Percentiles rank a stretch among this genome's conserved stretches.
Conservation (phyloP, 2,113 vertebrate genomes). For the Sinocyclocheilus maitianheensis region DNA sequence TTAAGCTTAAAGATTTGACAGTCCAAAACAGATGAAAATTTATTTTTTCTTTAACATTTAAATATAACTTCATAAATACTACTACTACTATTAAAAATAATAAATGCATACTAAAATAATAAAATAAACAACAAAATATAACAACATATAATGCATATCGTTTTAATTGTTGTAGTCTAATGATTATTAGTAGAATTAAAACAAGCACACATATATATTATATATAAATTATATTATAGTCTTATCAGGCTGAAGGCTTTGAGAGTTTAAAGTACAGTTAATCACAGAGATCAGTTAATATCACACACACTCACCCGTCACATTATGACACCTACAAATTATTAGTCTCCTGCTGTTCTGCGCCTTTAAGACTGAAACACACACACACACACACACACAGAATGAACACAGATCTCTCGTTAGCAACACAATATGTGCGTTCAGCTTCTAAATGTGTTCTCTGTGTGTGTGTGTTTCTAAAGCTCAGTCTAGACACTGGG, state of each 20-base stretch:
- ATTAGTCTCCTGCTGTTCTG: not conserved
- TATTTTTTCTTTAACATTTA: not conserved
- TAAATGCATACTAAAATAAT: too few species aligned
- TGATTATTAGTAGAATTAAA: not conserved
- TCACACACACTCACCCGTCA: not conserved
- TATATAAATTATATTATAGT: too few species aligned
- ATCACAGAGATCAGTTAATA: constrained; percentile 10
- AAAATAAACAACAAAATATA: not conserved
- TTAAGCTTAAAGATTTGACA: not conserved
- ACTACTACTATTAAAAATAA: not conserved
- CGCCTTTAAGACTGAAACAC: not conserved
- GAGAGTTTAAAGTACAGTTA: constrained; percentile 9
- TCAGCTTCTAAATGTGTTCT: not conserved
- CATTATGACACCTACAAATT: not conserved
- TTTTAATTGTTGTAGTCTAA: not conserved
- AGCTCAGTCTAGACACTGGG: constrained; percentile 1
- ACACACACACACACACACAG: not conserved
- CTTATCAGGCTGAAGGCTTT: not conserved
- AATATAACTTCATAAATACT: not conserved
- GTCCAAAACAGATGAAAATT: not conserved
- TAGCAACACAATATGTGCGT: not conserved
- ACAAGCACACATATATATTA: too few species aligned
- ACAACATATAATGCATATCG: not conserved
- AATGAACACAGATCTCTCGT: not conserved
- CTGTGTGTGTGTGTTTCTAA: not conserved